phyloP scores from a whole-genome alignment of 2,888 invertebrate species.

The Phanerotoma sp. region DNA sequence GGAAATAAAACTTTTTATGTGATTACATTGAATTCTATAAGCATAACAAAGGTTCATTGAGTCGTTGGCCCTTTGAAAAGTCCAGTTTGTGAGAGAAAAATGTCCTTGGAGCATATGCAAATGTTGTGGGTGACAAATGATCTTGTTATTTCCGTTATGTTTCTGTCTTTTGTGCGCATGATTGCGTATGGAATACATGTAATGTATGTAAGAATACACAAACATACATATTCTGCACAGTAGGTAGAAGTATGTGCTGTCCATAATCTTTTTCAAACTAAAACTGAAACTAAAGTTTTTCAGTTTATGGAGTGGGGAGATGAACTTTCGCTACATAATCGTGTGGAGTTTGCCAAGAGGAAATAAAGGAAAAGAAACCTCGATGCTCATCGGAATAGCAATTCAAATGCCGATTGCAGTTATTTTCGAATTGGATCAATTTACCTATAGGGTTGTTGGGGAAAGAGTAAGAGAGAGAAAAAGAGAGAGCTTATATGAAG shows the following conservation, averaged over 20 bases:
- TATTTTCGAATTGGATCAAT: conserved; percentile 6
- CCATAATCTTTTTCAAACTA: conserved; percentile 9
- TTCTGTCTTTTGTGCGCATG: conserved; percentile 22
- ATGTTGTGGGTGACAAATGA: conserved; percentile 53
- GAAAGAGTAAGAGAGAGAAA: not conserved
- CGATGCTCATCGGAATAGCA: not conserved
- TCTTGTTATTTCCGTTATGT: conserved; percentile 51
- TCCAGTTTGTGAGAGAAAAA: not conserved
- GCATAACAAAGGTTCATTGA: conserved; percentile 47
- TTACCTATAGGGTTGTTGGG: not conserved
- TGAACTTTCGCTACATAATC: conserved; percentile 13
- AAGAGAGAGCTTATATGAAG: not conserved
- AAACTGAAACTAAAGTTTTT: conserved; percentile 15
- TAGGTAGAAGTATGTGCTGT: not conserved
- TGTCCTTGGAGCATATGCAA: conserved; percentile 49
- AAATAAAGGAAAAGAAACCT: not conserved
- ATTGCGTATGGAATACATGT: not conserved
- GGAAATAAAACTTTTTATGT: not conserved
- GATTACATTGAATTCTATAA: not conserved
- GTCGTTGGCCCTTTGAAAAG: conserved; percentile 1
- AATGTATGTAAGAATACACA: not conserved
- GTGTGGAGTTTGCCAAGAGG: conserved; percentile 12
- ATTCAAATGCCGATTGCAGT: conserved; percentile 8
- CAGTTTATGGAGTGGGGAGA: too few species aligned
- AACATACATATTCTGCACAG: not conserved